Base-by-base conservation (phyloP, 2,113 vertebrate genomes). In the Salvator merianae region DNA sequence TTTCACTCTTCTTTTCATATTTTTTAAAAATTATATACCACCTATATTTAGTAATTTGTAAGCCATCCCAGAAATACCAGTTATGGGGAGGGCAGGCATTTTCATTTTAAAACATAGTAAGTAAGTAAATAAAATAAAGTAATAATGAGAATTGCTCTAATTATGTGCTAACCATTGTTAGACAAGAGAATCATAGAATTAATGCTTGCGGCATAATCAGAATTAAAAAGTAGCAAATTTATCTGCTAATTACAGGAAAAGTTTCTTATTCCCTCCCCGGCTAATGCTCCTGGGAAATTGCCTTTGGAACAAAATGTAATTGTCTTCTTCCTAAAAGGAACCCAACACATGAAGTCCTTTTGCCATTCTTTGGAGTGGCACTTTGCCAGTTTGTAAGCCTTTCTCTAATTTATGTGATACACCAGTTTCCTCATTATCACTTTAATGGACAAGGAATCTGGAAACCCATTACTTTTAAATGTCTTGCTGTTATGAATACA, bases 401-500 rank as follows among this genome's bases (percentile, higher is more conserved):
- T 86, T 81, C 79, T 91, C 83, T 89, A 90, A 91, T 92, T 89
- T 87, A 86, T 83, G 62, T 92, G 82, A 85, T 85, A 76, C 38
- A 65, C 75, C 80, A 63, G 55, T 90, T 90, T 92, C 82, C 91
- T 94, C 86, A 83, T 93, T 88, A 90, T 88, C 86, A 34, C 88
- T 91, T 94, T 93, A 91, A 90, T 83, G 88, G 89, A 85, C 84
- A 85, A 69, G 66, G 79, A 90, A 91, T 89, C 79, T 84, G 91
- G 84, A 82, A 92, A 34, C 87, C 86, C 82, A 83, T 93, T 93
- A 88, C 74, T 90, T 86, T 94, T 90, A 94, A 93, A 93, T 81
- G 79, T 82, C 83, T 89, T 95, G 68, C 83, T 81, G 86, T 93
- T 93, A 92, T 75, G 85, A 91, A 89, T 90, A 74, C 83, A 91